Percentiles rank a stretch among this genome's conserved stretches.
Conservation (phyloP, 2,888 invertebrate genomes). For the Drosophila neotestacea region DNA sequence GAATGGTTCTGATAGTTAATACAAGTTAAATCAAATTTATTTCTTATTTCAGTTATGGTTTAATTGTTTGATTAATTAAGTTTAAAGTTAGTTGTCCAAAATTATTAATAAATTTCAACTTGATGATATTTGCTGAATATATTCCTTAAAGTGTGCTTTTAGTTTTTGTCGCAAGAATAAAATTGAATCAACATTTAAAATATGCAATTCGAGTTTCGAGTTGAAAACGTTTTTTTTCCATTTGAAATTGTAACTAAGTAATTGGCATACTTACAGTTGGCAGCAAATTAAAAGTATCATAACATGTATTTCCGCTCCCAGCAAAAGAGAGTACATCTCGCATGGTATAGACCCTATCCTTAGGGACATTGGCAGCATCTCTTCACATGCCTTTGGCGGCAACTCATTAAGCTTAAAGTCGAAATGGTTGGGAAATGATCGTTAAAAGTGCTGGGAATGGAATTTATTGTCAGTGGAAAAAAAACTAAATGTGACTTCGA, state of each 20-base stretch:
- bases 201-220: not conserved
- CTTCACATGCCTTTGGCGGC: slow-evolving; percentile 40
- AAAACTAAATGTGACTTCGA: slow-evolving; percentile 29
- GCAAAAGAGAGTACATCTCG: not conserved
- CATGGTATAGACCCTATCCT: not conserved
- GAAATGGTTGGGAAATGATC: slow-evolving; percentile 32
- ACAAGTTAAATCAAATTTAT: too few species aligned
- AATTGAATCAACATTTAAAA: too few species aligned
- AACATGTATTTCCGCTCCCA: not conserved
- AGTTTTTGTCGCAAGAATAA: too few species aligned
- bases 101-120: too few species aligned
- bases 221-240: not conserved
- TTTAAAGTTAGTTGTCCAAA: too few species aligned
- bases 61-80: too few species aligned
- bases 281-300: slow-evolving; percentile 14
- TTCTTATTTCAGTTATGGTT: too few species aligned
- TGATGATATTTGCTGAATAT: too few species aligned
- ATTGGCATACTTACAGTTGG: slow-evolving; percentile 1
- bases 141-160: too few species aligned
- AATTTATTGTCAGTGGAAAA: slow-evolving; percentile 43
- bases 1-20: too few species aligned
- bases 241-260: not conserved
- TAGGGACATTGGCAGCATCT: slow-evolving; percentile 10
- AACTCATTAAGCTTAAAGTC: slow-evolving; percentile 53
- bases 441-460: slow-evolving; percentile 39